Base-by-base conservation (phyloP, 2,888 invertebrate genomes). In the Temnothorax unifasciatus region DNA sequence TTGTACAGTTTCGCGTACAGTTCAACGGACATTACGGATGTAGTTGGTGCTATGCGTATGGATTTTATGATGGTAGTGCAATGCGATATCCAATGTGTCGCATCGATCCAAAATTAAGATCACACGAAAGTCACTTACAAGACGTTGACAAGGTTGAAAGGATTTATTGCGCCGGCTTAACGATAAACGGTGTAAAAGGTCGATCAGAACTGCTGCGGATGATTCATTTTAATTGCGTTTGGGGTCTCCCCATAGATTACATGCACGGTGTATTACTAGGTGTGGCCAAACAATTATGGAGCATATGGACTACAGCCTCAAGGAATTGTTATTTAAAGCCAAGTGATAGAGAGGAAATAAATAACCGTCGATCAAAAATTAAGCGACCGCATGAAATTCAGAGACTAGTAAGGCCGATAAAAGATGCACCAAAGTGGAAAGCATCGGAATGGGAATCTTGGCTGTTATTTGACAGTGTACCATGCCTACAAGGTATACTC, bases 221-320 rank as follows among this genome's bases (percentile, higher is more conserved):
- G 52, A 41, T 9, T n/a, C 52, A 13, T 9, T 52, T 52, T 52
- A n/a, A 52, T 52, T 8, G 52, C 13, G n/a, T 52, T 52, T 52
- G 52, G 52, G 52, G 52, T 52, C n/a, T n/a, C n/a, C 52, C 52
- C n/a, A 8, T n/a, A 52, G 52, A 52, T 52, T 52, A 52, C n/a
- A 52, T 52, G 52, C 52, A 52, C n/a, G n/a, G n/a, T n/a, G n/a
- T 52, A n/a, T n/a, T 52, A n/a, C n/a, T 52, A 52, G n/a, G 52
- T 52, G n/a, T n/a, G 3, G 3, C 52, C n/a, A 52, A 52, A 52
- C 52, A n/a, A n/a, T 41, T 41, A 52, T 52, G 52, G 52, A n/a
- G n/a, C n/a, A 52, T n/a, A n/a, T 52, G 52, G 52, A 52, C n/a
- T 52, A n/a, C 9, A 9, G 9, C 52, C 52, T 52, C 52, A n/a